These are phyloP conservation scores for Podabrus alpinus DNA, from an alignment of 2,888 invertebrate genomes.

Conservation along the genomic window DNA sequence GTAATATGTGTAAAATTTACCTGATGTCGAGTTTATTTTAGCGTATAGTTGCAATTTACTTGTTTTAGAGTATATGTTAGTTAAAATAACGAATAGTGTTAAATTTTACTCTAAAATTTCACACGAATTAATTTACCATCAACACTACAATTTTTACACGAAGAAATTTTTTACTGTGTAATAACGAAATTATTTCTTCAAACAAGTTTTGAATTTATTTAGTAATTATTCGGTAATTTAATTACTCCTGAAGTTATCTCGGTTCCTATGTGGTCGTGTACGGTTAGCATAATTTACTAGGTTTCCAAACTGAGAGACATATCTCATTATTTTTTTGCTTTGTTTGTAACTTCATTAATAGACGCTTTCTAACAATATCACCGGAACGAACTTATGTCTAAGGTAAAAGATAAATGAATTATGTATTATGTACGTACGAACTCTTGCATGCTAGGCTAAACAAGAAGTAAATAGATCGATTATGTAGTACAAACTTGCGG, in stretches of 20 bases:
- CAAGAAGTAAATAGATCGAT: background rate
- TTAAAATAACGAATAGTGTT: no score
- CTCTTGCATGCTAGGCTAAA: background rate
- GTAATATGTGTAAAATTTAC: no score
- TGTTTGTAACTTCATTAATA: background rate
- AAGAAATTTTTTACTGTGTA: no score
- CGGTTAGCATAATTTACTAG: background rate
- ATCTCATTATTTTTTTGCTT: background rate
- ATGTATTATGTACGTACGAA: background rate
- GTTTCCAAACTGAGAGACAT: background rate
- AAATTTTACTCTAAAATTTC: no score
- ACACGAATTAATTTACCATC: no score
- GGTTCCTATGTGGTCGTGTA: background rate
- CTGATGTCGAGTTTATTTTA: no score
- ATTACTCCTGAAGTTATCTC: background rate
- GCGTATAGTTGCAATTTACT: no score
- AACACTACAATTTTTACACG: no score
- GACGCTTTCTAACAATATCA: background rate
- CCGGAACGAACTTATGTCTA: background rate
- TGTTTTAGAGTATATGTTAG: no score
- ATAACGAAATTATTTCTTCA: background rate
- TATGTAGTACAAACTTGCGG: background rate
- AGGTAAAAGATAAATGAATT: background rate
- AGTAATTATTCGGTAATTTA: background rate
- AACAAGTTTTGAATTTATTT: background rate